A percentile compares a stretch with the other conserved stretches of the same genome.
phyloP scores from a whole-genome alignment of 2,113 vertebrate genomes.

The Pogona vitticeps region DNA sequence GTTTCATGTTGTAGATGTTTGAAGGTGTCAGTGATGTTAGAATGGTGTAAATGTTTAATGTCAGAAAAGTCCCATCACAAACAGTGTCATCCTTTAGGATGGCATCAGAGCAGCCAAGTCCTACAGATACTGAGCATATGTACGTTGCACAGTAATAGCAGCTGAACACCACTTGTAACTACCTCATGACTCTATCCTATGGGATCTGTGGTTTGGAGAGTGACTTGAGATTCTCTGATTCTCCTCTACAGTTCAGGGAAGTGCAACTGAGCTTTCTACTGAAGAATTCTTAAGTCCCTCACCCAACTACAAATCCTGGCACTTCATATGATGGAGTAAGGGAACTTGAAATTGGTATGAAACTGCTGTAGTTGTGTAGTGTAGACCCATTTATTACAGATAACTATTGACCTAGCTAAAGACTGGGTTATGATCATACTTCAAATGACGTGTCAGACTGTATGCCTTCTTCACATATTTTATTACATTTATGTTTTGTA shows the following conservation, averaged over 20 bases:
- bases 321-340: too few species aligned
- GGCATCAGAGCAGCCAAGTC: neutral
- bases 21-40: neutral
- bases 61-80: neutral
- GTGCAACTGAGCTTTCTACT: too few species aligned
- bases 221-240: too few species aligned
- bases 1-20: conserved; percentile 26
- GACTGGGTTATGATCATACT: neutral
- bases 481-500: neutral
- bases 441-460: conserved; percentile 3
- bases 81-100: neutral
- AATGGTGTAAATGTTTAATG: conserved; percentile 5
- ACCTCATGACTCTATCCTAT: too few species aligned
- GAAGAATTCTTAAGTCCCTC: too few species aligned
- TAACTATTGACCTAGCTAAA: neutral
- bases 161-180: too few species aligned
- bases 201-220: too few species aligned
- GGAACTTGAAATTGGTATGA: too few species aligned
- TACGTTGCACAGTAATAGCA: too few species aligned
- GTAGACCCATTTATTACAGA: neutral
- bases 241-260: too few species aligned
- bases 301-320: too few species aligned
- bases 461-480: neutral
- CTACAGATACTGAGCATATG: neutral
- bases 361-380: too few species aligned